Percentiles rank a stretch among this genome's conserved stretches.
These are phyloP conservation scores for Hecatera dysodea DNA, from an alignment of 2,888 invertebrate genomes.

Conservation along the genomic window DNA sequence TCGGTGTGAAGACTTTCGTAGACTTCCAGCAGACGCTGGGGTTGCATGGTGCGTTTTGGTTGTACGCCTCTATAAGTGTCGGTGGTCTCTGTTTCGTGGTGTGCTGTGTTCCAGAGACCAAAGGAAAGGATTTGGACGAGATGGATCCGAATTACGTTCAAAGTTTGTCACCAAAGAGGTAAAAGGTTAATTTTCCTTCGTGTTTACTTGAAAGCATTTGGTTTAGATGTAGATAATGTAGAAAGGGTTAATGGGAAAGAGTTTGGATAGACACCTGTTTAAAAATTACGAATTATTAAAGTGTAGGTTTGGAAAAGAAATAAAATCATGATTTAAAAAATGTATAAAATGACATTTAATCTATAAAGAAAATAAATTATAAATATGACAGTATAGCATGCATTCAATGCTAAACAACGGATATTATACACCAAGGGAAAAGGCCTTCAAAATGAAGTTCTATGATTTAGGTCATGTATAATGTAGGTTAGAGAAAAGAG, in stretches of 20 bases:
- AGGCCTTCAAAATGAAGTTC: conserved; percentile 23
- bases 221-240: conserved; percentile 56
- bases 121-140: conserved; percentile 96
- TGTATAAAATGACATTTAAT: conserved; percentile 9
- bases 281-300: background rate
- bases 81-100: conserved; percentile 96
- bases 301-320: background rate
- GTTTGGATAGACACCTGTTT: background rate
- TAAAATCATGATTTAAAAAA: background rate
- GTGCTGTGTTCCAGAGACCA: conserved; percentile 97
- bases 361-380: background rate
- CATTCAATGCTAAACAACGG: background rate
- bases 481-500: conserved; percentile 45
- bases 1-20: conserved; percentile 96
- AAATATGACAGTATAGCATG: background rate
- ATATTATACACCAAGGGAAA: conserved; percentile 34
- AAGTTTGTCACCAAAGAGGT: conserved; percentile 87
- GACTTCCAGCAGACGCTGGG: conserved; percentile 95
- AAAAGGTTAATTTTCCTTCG: conserved; percentile 65
- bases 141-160: conserved; percentile 94
- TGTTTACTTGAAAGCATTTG: conserved; percentile 63
- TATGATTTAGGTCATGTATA: conserved; percentile 20
- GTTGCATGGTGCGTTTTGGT: conserved; percentile 96
- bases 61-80: conserved; percentile 96
- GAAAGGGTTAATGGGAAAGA: conserved; percentile 9